A percentile compares a stretch with the other conserved stretches of the same genome.
phyloP scores from a whole-genome alignment of 2,888 invertebrate genomes.

The Parnassius smintheus region DNA sequence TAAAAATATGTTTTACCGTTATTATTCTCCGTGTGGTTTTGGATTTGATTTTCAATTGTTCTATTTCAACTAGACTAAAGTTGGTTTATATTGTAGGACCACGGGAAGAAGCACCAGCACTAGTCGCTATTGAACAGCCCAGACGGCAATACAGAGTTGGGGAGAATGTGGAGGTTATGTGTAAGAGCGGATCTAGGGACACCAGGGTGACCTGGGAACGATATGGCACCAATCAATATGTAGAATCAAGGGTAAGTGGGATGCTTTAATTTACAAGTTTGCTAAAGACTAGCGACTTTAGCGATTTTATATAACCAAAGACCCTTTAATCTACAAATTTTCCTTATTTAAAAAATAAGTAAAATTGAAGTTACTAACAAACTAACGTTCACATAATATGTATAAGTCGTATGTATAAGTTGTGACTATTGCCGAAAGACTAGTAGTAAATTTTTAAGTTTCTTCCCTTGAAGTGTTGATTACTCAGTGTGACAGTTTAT shows the following conservation, averaged over 20 bases:
- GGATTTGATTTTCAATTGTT: background rate
- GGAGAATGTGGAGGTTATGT: conserved; percentile 61
- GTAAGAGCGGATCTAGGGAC: conserved; percentile 44
- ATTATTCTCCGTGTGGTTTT: background rate
- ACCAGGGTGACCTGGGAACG: conserved; percentile 51
- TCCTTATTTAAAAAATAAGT: too few species aligned
- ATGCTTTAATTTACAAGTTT: too few species aligned
- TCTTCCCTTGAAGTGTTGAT: conserved; percentile 65
- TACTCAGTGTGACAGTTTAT: conserved; percentile 47
- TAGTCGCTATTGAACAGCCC: conserved; percentile 67
- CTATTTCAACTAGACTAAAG: too few species aligned
- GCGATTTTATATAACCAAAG: too few species aligned
- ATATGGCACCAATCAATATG: conserved; percentile 58
- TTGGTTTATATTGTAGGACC: conserved; percentile 47
- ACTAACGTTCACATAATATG: too few species aligned
- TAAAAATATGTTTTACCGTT: background rate
- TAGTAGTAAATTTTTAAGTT: conserved; percentile 59
- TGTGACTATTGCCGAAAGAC: too few species aligned
- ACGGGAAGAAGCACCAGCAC: conserved; percentile 35
- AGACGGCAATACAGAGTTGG: conserved; percentile 54
- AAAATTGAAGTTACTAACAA: too few species aligned
- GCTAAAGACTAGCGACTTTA: too few species aligned
- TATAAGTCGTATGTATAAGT: too few species aligned
- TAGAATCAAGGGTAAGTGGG: conserved; percentile 52
- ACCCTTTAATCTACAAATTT: too few species aligned